Evolutionary conservation across 2,113 vertebrate genomes (phyloP), one percentile per base, ranked within the genome.

Genomic region (Eulemur macaco): DNA sequence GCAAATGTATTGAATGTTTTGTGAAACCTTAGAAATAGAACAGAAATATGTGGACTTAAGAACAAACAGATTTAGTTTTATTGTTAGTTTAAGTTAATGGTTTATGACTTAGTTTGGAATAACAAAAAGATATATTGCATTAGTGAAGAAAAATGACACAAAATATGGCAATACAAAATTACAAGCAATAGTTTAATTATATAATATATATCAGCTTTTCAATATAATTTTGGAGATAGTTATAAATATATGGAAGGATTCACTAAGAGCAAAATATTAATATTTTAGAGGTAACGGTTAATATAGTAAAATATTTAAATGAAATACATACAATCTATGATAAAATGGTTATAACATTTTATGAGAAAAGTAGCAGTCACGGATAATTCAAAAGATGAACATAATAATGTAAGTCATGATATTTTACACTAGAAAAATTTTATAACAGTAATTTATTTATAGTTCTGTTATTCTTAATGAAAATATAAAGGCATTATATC

Each of bases 331-430:
- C 14, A 80, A 15, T 78, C 63, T 63, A 52, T 68, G 25, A 10
- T 94, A 73, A 94, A 95, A 97, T 95, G 96, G 86, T 52, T 74
- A 96, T 76, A 80, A 31, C 34, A 64, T 58, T 86, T 87, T 94
- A n/a, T 85, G 13, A 82, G 29, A 71, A 94, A 50, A 89, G 39
- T 39, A 68, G 11, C 23, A 42, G 42, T 81, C 50, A 66, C 11
- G 89, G 50, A 31, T 95, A 97, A 80, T 45, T 71, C 15, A 91
- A 77, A 96, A 96, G 18, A 86, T 83, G 82, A 45, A 27, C 68
- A 39, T 78, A 94, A 96, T 97, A 94, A 82, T 83, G 56, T 95
- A 89, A 42, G 6, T 37, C 4, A 47, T 47, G 17, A 34, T 64
- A 34, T 92, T 86, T 97, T 94, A 27, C 54, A 14, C 58, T 94